Evolutionary conservation across 2,797 vertebrate genomes (phyloP).

Genomic region (Kryptopterus vitreolus): DNA sequence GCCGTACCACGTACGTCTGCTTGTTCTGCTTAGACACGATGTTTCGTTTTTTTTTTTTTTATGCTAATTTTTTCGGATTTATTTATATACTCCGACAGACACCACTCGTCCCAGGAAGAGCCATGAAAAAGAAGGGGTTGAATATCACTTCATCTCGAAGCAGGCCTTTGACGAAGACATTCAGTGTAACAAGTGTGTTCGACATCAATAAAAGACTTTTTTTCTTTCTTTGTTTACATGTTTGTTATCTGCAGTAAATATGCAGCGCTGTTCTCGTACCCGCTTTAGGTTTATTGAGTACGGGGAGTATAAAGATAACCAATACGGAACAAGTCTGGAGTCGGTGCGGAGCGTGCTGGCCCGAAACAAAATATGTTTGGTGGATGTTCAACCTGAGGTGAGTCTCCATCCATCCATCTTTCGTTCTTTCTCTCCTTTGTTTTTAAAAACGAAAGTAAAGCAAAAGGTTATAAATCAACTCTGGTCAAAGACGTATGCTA

Average conservation of each 20-base stretch:
- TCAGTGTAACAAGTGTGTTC: slow-evolving; percentile 83
- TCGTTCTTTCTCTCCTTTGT: background rate
- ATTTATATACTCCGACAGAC: slow-evolving; percentile 71
- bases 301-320: slow-evolving; percentile 91
- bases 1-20: slow-evolving; percentile 89
- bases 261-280: background rate
- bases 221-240: background rate
- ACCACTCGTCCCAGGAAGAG: slow-evolving; percentile 86
- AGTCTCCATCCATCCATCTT: slow-evolving; percentile 50
- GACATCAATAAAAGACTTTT: background rate
- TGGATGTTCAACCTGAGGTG: slow-evolving; percentile 93
- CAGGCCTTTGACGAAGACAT: slow-evolving; percentile 86
- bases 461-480: no score
- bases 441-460: no score
- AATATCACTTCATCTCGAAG: slow-evolving; percentile 92
- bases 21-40: slow-evolving; percentile 2
- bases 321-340: slow-evolving; percentile 91
- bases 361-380: slow-evolving; percentile 87
- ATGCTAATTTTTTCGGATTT: background rate
- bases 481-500: no score
- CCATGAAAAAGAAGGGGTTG: slow-evolving; percentile 90
- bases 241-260: background rate
- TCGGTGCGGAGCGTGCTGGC: slow-evolving; percentile 83
- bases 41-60: background rate
- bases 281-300: slow-evolving; percentile 86